These are phyloP conservation scores for Leptoclinus maculatus DNA, from an alignment of 2,797 vertebrate species.

Conservation along the genomic window DNA sequence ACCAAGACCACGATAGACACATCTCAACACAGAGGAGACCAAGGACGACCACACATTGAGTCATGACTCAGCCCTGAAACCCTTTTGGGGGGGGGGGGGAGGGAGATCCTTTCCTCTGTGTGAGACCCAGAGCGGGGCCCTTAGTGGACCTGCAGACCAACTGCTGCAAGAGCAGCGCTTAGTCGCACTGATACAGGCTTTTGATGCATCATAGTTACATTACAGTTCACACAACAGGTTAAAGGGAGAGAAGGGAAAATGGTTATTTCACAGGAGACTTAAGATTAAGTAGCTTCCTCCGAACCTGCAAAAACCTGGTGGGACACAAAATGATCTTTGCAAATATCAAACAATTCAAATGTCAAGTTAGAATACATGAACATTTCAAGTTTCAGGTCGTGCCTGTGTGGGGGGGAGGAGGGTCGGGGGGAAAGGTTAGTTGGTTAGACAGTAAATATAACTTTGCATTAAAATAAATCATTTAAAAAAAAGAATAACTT, in stretches of 20 bases:
- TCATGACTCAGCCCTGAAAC: slow-evolving; percentile 85
- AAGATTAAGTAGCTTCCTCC: slow-evolving; percentile 31
- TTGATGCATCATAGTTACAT: slow-evolving; percentile 40
- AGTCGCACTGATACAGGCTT: slow-evolving; percentile 58
- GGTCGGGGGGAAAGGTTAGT: neutral
- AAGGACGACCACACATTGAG: slow-evolving; percentile 82
- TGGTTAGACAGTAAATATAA: slow-evolving; percentile 42
- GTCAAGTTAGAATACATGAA: slow-evolving; percentile 32
- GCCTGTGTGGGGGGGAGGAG: slow-evolving; percentile 43
- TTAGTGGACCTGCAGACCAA: slow-evolving; percentile 67
- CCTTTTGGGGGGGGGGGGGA: slow-evolving; percentile 34
- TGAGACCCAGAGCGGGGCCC: slow-evolving; percentile 68
- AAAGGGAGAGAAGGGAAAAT: slow-evolving; percentile 64
- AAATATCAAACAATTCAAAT: slow-evolving; percentile 32
- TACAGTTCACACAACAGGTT: slow-evolving; percentile 52
- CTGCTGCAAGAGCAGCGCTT: slow-evolving; percentile 61
- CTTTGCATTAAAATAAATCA: slow-evolving; percentile 27
- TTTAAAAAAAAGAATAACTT: slow-evolving; percentile 25
- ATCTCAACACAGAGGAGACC: slow-evolving; percentile 82
- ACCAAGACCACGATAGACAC: slow-evolving; percentile 84
- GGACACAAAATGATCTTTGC: slow-evolving; percentile 33
- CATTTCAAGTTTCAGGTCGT: slow-evolving; percentile 35
- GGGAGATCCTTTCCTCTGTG: slow-evolving; percentile 73
- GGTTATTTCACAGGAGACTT: slow-evolving; percentile 62
- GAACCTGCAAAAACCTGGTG: slow-evolving; percentile 63